phyloP scores from a whole-genome alignment of 2,888 invertebrate species.

The Xanthorhoe designata region DNA sequence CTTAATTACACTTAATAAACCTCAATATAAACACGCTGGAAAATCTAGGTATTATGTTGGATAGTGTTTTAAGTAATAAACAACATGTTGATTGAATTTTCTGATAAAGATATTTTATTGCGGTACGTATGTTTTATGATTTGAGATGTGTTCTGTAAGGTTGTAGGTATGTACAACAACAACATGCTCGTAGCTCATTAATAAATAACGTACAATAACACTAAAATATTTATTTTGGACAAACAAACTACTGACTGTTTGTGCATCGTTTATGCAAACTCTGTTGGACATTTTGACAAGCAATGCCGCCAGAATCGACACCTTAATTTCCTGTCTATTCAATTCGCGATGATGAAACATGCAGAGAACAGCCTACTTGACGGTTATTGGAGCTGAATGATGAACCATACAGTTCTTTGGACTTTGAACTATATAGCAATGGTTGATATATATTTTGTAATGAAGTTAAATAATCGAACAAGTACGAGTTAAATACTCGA shows the following conservation, averaged over 20 bases:
- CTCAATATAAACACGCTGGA: too few species aligned
- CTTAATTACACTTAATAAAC: too few species aligned
- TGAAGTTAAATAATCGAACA: too few species aligned
- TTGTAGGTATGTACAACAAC: too few species aligned
- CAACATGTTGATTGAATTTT: neutral
- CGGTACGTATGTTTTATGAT: neutral
- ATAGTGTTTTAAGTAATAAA: neutral
- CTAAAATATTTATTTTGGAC: neutral
- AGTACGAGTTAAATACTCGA: too few species aligned
- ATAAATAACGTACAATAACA: neutral
- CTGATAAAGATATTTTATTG: neutral
- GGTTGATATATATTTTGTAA: too few species aligned
- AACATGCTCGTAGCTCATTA: neutral
- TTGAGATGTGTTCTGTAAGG: too few species aligned
- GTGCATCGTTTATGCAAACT: neutral
- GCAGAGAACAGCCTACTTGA: conserved; percentile 5
- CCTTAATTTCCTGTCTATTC: conserved; percentile 55
- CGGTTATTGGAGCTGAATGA: conserved; percentile 2
- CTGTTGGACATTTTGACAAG: conserved; percentile 34
- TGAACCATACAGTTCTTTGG: neutral
- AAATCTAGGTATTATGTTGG: too few species aligned
- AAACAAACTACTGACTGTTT: neutral
- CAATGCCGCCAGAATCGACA: conserved; percentile 39
- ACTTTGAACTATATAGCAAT: neutral
- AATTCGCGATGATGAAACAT: conserved; percentile 17